Evolutionary conservation across 2,113 vertebrate species (phyloP), one percentile per base, ranked within the genome.

Genomic region (Gnathonemus echidnorhynchus): DNA sequence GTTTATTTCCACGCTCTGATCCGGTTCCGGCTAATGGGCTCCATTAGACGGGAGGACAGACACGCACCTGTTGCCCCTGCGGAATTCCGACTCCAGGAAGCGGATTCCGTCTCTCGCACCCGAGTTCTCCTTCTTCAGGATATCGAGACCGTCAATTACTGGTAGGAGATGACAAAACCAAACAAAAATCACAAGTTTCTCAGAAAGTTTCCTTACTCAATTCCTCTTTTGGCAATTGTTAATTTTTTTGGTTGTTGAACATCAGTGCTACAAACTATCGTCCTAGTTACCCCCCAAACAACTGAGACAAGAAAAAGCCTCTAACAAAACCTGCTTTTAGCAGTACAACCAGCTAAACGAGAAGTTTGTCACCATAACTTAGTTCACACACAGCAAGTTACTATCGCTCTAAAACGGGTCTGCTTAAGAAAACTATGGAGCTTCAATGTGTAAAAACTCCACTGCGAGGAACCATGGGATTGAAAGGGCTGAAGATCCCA

Each of bases 141-240:
- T 93, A 92, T 99, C 98, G 1, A 99, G 94, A 84, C 98, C 98
- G 62, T 99, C 98, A 0, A 99, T 99, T 92, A 99, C 98, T 99
- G 84, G 91, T 5, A 89, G 35, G 21, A 58, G 15, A 83, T 17
- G 56, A 17, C 2, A n/a, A 45, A 66, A 56, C 19, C 49, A 42
- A 66, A 87, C 5, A 42, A 45, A n/a, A 62, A 45, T 11, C 2
- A 52, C 56, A 85, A 31, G n/a, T 70, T 70, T 13, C 45, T 24
- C 27, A n/a, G 9, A 1, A 77, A 17, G 35, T 19, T 77, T 39
- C 3, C 3, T 84, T 3, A 21, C 39, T 48, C 39, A 46, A 39
- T 77, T 4, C 11, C 31, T 77, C 39, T 77, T 77, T 39, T 11
- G n/a, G 11, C 27, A 27, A 66, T 66, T 27, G 9, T n/a, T 8